Evolutionary conservation across 2,797 vertebrate genomes (phyloP), one percentile per base, ranked within the genome.

Genomic region (Botia kubotai): DNA sequence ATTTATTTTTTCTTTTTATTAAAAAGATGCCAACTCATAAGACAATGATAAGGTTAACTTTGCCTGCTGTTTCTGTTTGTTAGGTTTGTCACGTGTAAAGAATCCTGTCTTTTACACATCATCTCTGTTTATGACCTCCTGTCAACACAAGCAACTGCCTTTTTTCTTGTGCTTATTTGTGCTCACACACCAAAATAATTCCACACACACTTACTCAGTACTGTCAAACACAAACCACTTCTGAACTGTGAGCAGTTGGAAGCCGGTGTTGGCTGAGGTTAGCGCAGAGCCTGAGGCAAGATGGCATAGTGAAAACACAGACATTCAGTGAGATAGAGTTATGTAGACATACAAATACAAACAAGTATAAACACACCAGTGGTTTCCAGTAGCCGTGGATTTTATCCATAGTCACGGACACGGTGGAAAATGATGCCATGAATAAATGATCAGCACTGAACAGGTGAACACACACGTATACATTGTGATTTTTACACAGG

Each of bases 271-370:
- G 81, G 84, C 21, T 85, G 55, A 83, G 83, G 85, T 86, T 86
- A 84, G 78, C 75, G 72, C 53, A 81, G 68, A 83, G 85, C 85
- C 85, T 19, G 76, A 82, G 86, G 86, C 83, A 82, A 83, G 82
- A 82, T 72, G 78, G 83, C 70, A 78, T 67, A 74, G 77, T 29
- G 57, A 72, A 74, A 83, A 62, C 77, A 79, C 72, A 79, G 72
- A 71, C 16, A 6, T 60, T 5, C 21, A 33, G 29, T 43, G 66
- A 76, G 48, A 85, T 26, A 67, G 53, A 58, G 19, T 73, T 63
- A 50, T 80, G 73, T 62, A 58, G 76, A 75, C 77, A 57, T 73
- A 73, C 70, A 83, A 43, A 78, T 33, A 79, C 53, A 73, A 23
- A 82, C 80, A 80, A 74, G 72, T 73, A 65, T 46, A 46, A 46